Percentiles rank a stretch among this genome's conserved stretches.
phyloP scores from a whole-genome alignment of 2,888 invertebrate genomes.

The Eudasyphora cyanicolor region DNA sequence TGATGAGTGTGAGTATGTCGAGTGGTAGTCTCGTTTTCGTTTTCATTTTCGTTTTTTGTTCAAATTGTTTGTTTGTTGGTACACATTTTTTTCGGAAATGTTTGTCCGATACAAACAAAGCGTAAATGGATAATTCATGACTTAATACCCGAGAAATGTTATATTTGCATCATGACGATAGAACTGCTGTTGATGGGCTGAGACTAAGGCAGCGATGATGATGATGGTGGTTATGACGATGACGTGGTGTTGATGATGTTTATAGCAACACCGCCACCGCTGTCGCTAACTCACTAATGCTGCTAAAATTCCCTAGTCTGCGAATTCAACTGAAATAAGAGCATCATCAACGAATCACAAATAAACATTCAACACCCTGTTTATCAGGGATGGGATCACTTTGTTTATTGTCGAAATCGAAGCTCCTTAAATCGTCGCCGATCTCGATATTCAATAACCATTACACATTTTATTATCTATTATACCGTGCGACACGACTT shows the following conservation, averaged over 20 bases:
- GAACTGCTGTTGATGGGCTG: no score
- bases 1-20: background rate
- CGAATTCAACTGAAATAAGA: background rate
- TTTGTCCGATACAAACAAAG: slow-evolving; percentile 64
- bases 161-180: slow-evolving; percentile 69
- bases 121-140: slow-evolving; percentile 68
- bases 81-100: slow-evolving; percentile 31
- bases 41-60: slow-evolving; percentile 27
- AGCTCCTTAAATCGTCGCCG: no score
- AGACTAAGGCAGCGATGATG: background rate
- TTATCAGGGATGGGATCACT: background rate
- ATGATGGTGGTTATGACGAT: background rate
- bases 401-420: no score
- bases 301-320: background rate
- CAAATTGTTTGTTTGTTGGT: slow-evolving; percentile 28
- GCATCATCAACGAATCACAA: background rate
- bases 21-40: background rate
- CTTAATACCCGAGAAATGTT: slow-evolving; percentile 67
- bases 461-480: no score
- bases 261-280: background rate
- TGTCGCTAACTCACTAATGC: background rate
- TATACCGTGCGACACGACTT: no score
- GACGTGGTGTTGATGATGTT: background rate
- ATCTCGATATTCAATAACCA: no score
- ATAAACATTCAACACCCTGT: background rate